Base-by-base conservation (phyloP, 2,888 invertebrate species). In the Ariolimax columbianus region DNA sequence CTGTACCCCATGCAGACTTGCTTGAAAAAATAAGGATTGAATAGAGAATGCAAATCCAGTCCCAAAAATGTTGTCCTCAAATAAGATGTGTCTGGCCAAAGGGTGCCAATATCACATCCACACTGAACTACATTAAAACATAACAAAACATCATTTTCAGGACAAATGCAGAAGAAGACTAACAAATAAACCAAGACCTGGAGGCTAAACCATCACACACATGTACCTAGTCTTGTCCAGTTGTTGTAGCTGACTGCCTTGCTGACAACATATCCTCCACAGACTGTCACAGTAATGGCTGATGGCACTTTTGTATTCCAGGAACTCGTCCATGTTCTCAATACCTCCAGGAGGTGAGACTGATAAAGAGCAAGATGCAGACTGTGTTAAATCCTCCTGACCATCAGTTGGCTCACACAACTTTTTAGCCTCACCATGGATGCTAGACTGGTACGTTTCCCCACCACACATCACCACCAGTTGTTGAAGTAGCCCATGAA, bases 401-500 rank as follows among this genome's bases (percentile, higher is more conserved):
- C 47, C 23, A 78, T 83, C 70, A 47, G 17, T 36, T 14, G 83
- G 38, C 1, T 66, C 77, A 14, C 19, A 17, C n/a, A 33, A 23
- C 30, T 36, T 14, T n/a, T 78, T 83, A 1, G 63, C 4, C 7
- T n/a, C 19, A 6, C 38, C 55, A 38, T 83, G 51, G 11, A 38
- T 4, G 1, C 43, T 11, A 6, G 83, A 70, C 11, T 83, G 80
- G 40, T 80, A 84, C 36, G 30, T 55, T 47, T 80, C 80, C 7
- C 79, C 80, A 43, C 84, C 84, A 80, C 80, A 73, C 80, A 81
- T 75, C 17, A 38, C 30, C 36, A 84, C 84, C 17, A 84, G 33
- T n/a, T 84, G 84, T 63, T 84, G 80, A 19, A 84, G 70, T 19
- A 84, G 36, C 0, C 75, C 80, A 51, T 84, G 84, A 80, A 84